phyloP scores from a whole-genome alignment of 2,888 invertebrate species.

The Scaptomyza caliginosa region DNA sequence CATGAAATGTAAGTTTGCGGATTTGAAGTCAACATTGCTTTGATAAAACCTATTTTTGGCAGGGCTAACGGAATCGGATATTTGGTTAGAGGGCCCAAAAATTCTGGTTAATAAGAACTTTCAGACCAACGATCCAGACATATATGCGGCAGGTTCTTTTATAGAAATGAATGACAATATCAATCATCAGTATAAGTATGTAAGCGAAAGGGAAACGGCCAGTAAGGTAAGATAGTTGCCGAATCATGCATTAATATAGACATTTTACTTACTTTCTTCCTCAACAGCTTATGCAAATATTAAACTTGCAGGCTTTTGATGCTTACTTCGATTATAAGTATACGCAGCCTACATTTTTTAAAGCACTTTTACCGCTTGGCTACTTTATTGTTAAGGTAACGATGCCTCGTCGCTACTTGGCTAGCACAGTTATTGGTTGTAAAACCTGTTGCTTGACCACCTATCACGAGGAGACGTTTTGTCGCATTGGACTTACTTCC shows the following conservation, averaged over 20 bases:
- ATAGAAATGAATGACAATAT: conserved; percentile 31
- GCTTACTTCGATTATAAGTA: conserved; percentile 52
- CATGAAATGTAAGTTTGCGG: conserved; percentile 34
- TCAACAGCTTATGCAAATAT: conserved; percentile 55
- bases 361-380: conserved; percentile 61
- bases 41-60: too few species aligned
- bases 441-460: conserved; percentile 47
- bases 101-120: conserved; percentile 62
- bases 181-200: conserved; percentile 70
- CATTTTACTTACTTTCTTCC: background rate
- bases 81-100: conserved; percentile 13
- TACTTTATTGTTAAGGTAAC: conserved; percentile 66
- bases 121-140: conserved; percentile 63
- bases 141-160: conserved; percentile 71
- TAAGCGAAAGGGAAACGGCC: conserved; percentile 60
- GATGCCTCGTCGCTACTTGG: conserved; percentile 67
- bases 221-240: conserved; percentile 60
- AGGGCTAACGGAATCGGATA: conserved; percentile 44
- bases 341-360: conserved; percentile 52
- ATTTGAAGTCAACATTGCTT: background rate
- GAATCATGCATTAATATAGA: background rate
- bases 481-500: conserved; percentile 64
- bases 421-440: conserved; percentile 40
- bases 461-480: conserved; percentile 65
- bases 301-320: conserved; percentile 22